Conservation (phyloP, 2,797 vertebrate species). For the Neostethus bicornis region DNA sequence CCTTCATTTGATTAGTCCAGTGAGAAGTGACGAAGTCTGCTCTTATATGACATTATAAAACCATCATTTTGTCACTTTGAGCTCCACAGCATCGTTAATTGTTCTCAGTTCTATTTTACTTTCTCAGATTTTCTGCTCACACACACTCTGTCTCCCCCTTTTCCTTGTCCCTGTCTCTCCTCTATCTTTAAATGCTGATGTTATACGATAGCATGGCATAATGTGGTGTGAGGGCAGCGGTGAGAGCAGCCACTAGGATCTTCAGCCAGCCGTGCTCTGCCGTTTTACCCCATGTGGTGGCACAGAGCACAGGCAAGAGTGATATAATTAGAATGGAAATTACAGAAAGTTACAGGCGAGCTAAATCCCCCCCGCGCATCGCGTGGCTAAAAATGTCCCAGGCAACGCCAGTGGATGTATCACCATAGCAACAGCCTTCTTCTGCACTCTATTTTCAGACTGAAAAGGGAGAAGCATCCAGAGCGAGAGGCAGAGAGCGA, state of each 20-base stretch:
- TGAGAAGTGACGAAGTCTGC: conserved; percentile 27
- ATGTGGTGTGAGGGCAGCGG: conserved; percentile 63
- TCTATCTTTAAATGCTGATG: conserved; percentile 51
- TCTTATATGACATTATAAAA: conserved; percentile 37
- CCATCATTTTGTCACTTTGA: conserved; percentile 41
- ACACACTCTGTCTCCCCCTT: conserved; percentile 18
- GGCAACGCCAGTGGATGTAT: conserved; percentile 85
- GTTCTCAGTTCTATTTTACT: conserved; percentile 42
- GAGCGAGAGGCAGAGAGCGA: conserved; percentile 55
- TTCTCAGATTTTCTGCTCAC: conserved; percentile 46
- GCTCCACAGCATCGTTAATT: conserved; percentile 30
- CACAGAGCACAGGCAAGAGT: conserved; percentile 70
- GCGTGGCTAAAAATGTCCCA: conserved; percentile 84
- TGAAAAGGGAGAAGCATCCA: conserved; percentile 75
- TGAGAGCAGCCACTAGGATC: conserved; percentile 57
- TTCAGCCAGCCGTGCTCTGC: conserved; percentile 59
- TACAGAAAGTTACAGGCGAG: conserved; percentile 84
- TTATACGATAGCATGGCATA: conserved; percentile 53
- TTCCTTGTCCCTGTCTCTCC: conserved; percentile 17
- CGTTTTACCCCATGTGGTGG: conserved; percentile 73
- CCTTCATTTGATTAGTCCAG: conserved; percentile 55
- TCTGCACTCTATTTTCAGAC: conserved; percentile 84
- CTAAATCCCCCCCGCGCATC: conserved; percentile 81
- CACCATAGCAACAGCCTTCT: conserved; percentile 87
- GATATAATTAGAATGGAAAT: conserved; percentile 87